Base-by-base conservation (phyloP, 2,797 vertebrate genomes). In the Nasua narica region DNA sequence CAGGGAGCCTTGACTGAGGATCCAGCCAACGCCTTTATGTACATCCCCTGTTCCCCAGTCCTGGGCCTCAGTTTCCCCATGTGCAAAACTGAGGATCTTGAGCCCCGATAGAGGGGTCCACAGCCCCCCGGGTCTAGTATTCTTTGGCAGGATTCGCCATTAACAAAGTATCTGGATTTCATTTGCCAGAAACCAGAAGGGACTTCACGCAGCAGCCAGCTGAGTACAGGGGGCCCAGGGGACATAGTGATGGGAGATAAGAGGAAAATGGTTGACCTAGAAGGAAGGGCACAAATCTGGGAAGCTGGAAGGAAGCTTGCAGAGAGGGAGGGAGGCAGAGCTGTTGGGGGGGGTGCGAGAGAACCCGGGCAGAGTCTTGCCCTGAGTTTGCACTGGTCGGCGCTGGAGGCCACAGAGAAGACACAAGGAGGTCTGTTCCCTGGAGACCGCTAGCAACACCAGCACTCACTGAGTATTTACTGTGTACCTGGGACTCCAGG, bases 81-180 rank as follows among this genome's bases (percentile, higher is more conserved):
- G 35, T 40, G 16, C 9, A 25, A 65, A 79, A 60, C 37, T 2
- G 1, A 52, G 43, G 37, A 27, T 12, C 54, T 35, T 5, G 13
- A n/a, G 65, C 50, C 32, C 25, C 21, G n/a, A 40, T 25, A 3
- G 48, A 81, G n/a, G 1, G 2, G 5, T 3, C 15, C 2, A 1
- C 3, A 0, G 88, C 4, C 6, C 7, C 5, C 1, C 0, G 2
- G 5, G 43, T 37, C 60, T 35, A 5, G 5, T 12, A 54, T 37
- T 43, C 65, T 48, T 32, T 32, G 4, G 5, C 21, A 1, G 0
- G 2, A 15, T 27, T 69, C 2, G 0, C 54, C 5, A 1, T 46
- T 18, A 29, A 89, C 50, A 10, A 7, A 27, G 8, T 0, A 2
- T 54, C 25, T 13, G 15, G 13, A 18, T 15, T 21, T 29, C 2